Evolutionary conservation across 2,113 vertebrate genomes (phyloP).

Genomic region (Pollachius pollachius): DNA sequence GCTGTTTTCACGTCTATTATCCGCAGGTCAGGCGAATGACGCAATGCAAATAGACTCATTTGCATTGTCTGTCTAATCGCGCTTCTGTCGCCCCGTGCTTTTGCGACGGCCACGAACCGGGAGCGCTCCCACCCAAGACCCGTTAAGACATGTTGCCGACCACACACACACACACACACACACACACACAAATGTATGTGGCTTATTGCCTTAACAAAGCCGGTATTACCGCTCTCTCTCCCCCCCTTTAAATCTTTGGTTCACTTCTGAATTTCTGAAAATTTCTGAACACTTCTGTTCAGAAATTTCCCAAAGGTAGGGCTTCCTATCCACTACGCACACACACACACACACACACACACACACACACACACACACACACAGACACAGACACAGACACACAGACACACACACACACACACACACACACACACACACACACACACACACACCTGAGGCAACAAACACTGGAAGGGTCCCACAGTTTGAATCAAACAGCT

Average conservation of each 20-base stretch:
- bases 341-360: slow-evolving; percentile 1
- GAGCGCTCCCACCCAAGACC: background rate
- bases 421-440: background rate
- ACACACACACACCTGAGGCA: background rate
- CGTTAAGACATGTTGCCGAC: background rate
- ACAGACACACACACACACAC: slow-evolving; percentile 4
- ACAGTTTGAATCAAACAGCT: too few relatives aligned
- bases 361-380: slow-evolving; percentile 6
- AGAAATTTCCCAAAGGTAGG: background rate
- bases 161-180: background rate
- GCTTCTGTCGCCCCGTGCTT: too few relatives aligned
- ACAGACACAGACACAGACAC: background rate
- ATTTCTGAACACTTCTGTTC: too few relatives aligned
- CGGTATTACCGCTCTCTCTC: background rate
- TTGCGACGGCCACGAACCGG: too few relatives aligned
- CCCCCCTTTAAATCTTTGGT: background rate
- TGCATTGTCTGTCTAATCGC: too few relatives aligned
- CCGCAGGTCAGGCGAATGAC: too few relatives aligned
- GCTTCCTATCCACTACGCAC: background rate
- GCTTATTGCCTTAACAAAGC: background rate
- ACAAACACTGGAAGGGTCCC: background rate
- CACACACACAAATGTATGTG: background rate
- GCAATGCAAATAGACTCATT: too few relatives aligned
- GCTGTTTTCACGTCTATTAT: too few relatives aligned
- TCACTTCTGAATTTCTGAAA: too few relatives aligned